Evolutionary conservation across 2,113 vertebrate genomes (phyloP).

Genomic region (Coptodon rendalli): DNA sequence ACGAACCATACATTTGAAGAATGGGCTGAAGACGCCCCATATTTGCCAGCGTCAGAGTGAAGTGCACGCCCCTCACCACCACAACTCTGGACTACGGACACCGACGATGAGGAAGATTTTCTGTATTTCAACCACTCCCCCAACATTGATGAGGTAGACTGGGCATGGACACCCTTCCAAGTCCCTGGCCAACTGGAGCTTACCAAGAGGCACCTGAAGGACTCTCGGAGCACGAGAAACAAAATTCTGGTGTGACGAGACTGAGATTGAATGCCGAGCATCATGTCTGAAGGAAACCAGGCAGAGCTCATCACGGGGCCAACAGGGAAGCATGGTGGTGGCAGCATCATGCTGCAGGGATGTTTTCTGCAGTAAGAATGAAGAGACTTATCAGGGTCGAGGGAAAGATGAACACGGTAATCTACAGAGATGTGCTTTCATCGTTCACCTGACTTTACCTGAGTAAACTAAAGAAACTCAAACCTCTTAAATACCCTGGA

Average conservation of each 20-base stretch:
- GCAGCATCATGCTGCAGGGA: fast-evolving
- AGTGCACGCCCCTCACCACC: too few relatives aligned
- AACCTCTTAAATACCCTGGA: fast-evolving
- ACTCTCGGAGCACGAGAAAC: not conserved
- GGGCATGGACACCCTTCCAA: too few relatives aligned
- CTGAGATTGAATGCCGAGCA: fast-evolving
- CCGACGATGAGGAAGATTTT: too few relatives aligned
- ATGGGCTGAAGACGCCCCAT: too few relatives aligned
- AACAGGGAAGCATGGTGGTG: not conserved
- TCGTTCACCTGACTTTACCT: not conserved
- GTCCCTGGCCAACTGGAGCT: not conserved
- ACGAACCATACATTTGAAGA: too few relatives aligned
- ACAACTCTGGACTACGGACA: too few relatives aligned
- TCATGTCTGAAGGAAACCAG: not conserved
- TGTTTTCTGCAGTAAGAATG: fast-evolving
- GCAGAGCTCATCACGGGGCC: not conserved
- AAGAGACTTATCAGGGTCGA: not conserved
- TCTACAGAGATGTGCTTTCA: fast-evolving
- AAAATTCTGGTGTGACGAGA: fast-evolving
- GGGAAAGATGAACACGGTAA: not conserved
- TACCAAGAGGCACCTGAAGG: fast-evolving
- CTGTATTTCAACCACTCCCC: too few relatives aligned
- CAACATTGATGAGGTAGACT: too few relatives aligned
- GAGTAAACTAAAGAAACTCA: not conserved
- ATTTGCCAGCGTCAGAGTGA: too few relatives aligned